These are phyloP conservation scores for Coluber constrictor DNA, from an alignment of 2,797 vertebrate species.

Conservation along the genomic window DNA sequence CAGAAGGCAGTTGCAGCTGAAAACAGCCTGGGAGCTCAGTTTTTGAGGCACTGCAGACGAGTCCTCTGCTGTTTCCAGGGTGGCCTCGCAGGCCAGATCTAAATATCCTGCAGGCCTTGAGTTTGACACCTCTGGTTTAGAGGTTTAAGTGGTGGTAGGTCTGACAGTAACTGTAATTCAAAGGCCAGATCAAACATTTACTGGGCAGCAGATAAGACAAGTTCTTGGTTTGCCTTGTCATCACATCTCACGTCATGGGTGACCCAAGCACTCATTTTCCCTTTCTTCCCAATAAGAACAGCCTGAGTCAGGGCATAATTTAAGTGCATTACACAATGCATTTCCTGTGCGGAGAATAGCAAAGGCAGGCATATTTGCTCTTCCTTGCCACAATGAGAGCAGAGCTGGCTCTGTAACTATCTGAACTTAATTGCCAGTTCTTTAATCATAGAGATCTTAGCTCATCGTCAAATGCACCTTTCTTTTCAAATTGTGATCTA, in stretches of 20 bases:
- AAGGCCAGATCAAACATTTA: not conserved
- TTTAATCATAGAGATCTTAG: not conserved
- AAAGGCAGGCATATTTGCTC: not conserved
- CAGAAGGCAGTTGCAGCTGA: too few relatives aligned
- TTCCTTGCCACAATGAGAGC: not conserved
- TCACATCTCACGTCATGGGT: not conserved
- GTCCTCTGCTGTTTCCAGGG: too few relatives aligned
- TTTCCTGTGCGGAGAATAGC: not conserved
- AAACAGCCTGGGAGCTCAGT: too few relatives aligned
- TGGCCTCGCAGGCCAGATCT: too few relatives aligned
- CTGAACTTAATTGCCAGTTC: not conserved
- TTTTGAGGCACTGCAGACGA: too few relatives aligned
- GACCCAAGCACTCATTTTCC: not conserved
- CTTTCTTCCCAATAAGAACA: not conserved
- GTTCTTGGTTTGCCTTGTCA: too few relatives aligned
- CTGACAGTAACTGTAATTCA: not conserved
- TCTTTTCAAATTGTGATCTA: not conserved
- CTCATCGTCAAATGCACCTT: not conserved
- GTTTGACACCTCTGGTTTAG: not conserved
- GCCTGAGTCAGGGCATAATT: not conserved
- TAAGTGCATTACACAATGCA: not conserved
- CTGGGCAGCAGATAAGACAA: not conserved
- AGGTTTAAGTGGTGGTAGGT: not conserved
- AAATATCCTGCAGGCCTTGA: too few relatives aligned
- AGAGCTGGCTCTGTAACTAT: not conserved